phyloP scores from a whole-genome alignment of 2,113 vertebrate genomes.

The Microcebus jonahi region DNA sequence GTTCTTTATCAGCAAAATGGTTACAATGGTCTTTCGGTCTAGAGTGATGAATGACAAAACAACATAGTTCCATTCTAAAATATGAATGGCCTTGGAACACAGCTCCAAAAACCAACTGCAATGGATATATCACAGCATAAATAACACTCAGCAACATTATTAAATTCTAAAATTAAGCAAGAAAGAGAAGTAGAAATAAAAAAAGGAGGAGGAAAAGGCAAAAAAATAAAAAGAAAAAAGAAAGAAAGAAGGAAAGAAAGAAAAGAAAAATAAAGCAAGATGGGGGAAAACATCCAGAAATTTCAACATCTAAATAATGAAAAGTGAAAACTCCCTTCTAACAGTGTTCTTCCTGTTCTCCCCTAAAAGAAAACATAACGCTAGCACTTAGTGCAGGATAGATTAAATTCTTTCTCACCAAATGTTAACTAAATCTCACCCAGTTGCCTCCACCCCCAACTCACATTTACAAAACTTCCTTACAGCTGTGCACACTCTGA shows the following conservation, averaged over 20 bases:
- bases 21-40: conserved; percentile 31
- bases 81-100: neutral
- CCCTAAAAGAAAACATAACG: neutral
- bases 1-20: neutral
- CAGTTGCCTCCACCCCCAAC: neutral
- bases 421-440: neutral
- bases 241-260: too few species aligned
- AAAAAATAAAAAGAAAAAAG: neutral
- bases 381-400: accelerated
- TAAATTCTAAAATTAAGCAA: neutral
- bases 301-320: neutral
- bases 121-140: neutral
- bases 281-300: neutral
- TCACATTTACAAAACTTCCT: neutral
- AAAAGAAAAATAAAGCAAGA: neutral
- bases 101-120: neutral
- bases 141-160: neutral
- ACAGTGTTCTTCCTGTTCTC: neutral
- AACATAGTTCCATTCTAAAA: neutral
- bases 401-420: neutral
- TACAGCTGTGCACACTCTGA: accelerated
- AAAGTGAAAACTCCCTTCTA: neutral
- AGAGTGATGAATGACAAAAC: conserved; percentile 9
- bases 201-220: neutral
- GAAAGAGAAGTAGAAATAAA: neutral